phyloP scores from a whole-genome alignment of 2,797 vertebrate genomes.

The Margarornis squamiger region DNA sequence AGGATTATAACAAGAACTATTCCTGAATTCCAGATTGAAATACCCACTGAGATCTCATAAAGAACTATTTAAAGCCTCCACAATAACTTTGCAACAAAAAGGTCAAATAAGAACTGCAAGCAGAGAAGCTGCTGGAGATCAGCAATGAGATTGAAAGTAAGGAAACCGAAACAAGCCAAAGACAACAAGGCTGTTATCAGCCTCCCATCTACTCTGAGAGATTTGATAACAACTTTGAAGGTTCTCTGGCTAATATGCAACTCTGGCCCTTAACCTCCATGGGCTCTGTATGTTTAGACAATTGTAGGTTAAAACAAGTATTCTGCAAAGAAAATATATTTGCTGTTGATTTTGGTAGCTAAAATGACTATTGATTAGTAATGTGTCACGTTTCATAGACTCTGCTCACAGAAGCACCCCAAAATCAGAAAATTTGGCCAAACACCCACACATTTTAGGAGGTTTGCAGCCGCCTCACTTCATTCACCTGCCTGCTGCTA shows the following conservation, averaged over 20 bases:
- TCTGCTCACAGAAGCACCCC: not conserved
- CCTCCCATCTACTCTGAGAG: not conserved
- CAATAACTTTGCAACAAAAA: slow-evolving; percentile 62
- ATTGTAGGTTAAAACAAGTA: not conserved
- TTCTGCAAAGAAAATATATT: not conserved
- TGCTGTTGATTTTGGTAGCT: not conserved
- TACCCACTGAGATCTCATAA: slow-evolving; percentile 66
- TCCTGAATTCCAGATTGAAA: slow-evolving; percentile 61
- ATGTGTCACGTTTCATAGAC: not conserved
- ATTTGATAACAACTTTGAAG: slow-evolving; percentile 50
- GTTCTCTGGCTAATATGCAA: not conserved
- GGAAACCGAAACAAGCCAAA: slow-evolving; percentile 46
- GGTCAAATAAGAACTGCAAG: slow-evolving; percentile 67
- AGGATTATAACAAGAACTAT: slow-evolving; percentile 59
- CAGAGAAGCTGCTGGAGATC: slow-evolving; percentile 60
- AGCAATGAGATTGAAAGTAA: slow-evolving; percentile 31
- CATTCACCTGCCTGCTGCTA: not conserved
- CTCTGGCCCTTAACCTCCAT: not conserved
- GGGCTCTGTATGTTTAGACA: not conserved
- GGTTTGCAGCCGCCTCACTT: not conserved
- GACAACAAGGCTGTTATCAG: slow-evolving; percentile 12
- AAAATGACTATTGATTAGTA: not conserved
- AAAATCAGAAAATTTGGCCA: not conserved
- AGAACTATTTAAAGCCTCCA: slow-evolving; percentile 64
- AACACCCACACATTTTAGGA: not conserved